A percentile compares a stretch with the other conserved stretches of the same genome.
Evolutionary conservation across 1,140 invertebrate species (phyloP).

Genomic region (Macrosteles quadrilineatus): DNA sequence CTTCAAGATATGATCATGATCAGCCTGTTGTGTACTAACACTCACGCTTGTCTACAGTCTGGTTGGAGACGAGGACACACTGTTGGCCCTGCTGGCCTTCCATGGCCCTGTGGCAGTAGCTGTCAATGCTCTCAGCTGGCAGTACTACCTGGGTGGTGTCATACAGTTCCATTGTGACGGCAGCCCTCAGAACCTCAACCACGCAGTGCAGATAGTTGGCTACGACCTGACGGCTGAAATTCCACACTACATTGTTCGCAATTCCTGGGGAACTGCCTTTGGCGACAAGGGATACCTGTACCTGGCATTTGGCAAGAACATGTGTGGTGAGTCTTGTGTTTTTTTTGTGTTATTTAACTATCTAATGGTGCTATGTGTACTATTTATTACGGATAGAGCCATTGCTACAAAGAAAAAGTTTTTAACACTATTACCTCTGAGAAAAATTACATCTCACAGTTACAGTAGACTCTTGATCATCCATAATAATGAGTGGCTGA

Average conservation of each 20-base stretch:
- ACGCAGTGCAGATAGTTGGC: slow-evolving; percentile 84
- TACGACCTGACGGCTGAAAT: slow-evolving; percentile 72
- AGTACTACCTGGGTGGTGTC: slow-evolving; percentile 83
- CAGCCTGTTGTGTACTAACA: no score
- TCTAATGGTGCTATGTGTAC: neutral
- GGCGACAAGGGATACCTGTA: slow-evolving; percentile 78
- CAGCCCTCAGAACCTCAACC: slow-evolving; percentile 66
- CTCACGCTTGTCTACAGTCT: slow-evolving; percentile 58
- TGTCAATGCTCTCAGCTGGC: slow-evolving; percentile 84
- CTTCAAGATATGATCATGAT: no score
- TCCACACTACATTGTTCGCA: slow-evolving; percentile 83
- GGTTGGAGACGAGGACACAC: slow-evolving; percentile 63
- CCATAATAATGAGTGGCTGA: no score
- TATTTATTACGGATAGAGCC: neutral
- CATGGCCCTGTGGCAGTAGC: slow-evolving; percentile 77
- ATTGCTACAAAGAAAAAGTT: neutral
- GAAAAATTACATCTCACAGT: neutral
- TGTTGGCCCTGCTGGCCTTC: slow-evolving; percentile 62
- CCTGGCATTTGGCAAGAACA: slow-evolving; percentile 73
- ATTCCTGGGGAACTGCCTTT: slow-evolving; percentile 81
- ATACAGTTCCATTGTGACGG: slow-evolving; percentile 80
- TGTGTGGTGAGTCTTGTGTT: slow-evolving; percentile 63
- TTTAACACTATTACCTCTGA: neutral
- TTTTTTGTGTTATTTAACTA: neutral
- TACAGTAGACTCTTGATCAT: neutral